Base-by-base conservation (phyloP, 2,113 vertebrate species). In the Mugil cephalus region DNA sequence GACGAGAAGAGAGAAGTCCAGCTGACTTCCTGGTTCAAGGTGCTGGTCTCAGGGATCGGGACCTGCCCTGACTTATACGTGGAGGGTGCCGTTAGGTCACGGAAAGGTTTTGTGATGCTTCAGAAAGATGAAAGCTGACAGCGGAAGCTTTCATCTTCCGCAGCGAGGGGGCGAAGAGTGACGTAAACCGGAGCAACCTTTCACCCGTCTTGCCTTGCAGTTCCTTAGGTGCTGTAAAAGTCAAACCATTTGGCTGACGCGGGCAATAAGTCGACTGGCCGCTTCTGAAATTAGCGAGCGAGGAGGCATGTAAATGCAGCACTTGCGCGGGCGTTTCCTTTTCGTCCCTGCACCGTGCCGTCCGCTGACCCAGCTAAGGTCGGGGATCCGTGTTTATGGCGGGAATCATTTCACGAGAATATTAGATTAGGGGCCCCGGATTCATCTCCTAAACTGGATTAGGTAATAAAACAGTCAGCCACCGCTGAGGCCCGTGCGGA, bases 391-490 rank as follows among this genome's bases (percentile, higher is more conserved):
- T 91, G 88, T 91, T 77, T 84, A 69, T 55, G 66, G 74, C 74
- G 50, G 78, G 72, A 85, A 87, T 88, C 77, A 86, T 92, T 91
- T 85, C n/a, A 81, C 84, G 80, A 74, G 83, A 83, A 86, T 83
- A 93, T 93, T 90, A 89, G 87, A 92, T 94, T 93, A 93, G 14
- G 13, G 83, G 60, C 50, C 56, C 53, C 63, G 66, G 83, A 87
- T 90, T 92, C 85, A 90, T 91, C 80, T 87, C 79, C 90, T 84
- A 92, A 94, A 93, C 91, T 91, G 88, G 90, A 93, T 93, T 93
- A 93, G 86, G 80, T 90, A 86, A 91, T 93, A 90, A 92, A 91
- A 86, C 84, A 84, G 64, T 71, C 68, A 70, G 67, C 73, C 50
- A 69, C 85, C 76, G 78, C 74, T 70, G 70, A 77, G 62, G 67